A percentile compares a stretch with the other conserved stretches of the same genome.
Evolutionary conservation across 1,140 invertebrate species (phyloP).

Genomic region (Mercenaria mercenaria): DNA sequence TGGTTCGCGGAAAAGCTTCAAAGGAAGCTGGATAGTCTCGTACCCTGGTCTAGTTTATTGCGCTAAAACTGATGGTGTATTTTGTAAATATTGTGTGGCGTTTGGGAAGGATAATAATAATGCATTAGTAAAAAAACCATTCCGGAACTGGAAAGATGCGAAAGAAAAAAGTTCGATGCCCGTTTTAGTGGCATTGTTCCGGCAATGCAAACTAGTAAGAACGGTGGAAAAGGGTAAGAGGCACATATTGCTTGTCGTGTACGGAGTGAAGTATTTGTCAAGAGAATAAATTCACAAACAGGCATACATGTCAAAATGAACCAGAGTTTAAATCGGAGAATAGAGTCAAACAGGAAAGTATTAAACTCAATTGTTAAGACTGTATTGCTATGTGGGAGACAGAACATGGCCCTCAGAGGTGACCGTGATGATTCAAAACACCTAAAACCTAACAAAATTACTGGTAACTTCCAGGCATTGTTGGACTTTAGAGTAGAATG

Average conservation of each 20-base stretch:
- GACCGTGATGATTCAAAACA: not conserved
- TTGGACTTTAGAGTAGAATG: conserved; percentile 1
- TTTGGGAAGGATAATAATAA: not conserved
- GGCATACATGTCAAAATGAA: not conserved
- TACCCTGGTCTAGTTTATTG: not conserved
- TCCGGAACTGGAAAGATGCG: not conserved
- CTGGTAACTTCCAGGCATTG: conserved; percentile 7
- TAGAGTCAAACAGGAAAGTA: not conserved
- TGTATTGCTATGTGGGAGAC: not conserved
- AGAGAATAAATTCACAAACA: not conserved
- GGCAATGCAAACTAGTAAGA: not conserved
- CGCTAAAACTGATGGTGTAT: not conserved
- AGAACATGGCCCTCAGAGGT: not conserved
- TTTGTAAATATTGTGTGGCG: conserved; percentile 20
- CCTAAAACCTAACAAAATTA: not conserved
- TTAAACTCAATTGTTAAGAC: not conserved
- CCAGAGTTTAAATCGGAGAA: not conserved
- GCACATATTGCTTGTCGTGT: not conserved
- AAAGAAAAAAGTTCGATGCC: not conserved
- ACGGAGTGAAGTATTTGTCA: not conserved
- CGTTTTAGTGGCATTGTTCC: not conserved
- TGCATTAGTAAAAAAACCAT: not conserved
- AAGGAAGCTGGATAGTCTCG: not conserved
- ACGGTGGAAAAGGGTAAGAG: not conserved
- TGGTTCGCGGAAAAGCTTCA: too few species aligned